phyloP scores from a whole-genome alignment of 2,113 vertebrate genomes.

The Neogale vison region DNA sequence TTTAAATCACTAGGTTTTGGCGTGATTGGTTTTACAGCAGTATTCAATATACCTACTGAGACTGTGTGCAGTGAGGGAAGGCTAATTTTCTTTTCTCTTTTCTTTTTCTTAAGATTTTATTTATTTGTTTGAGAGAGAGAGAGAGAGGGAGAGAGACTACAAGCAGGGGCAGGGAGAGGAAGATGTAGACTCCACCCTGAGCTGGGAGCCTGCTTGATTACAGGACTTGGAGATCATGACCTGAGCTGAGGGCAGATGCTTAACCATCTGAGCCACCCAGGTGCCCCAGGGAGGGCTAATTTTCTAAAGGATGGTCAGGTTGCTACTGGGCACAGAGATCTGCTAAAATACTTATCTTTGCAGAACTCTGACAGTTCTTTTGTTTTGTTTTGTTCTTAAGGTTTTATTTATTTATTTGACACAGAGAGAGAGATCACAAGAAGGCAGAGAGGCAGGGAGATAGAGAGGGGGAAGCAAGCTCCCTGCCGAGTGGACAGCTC shows the following conservation, averaged over 20 bases:
- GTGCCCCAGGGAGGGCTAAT: neutral
- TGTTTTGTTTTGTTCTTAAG: neutral
- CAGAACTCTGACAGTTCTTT: neutral
- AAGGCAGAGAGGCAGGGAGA: too few relatives aligned
- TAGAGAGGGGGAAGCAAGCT: too few relatives aligned
- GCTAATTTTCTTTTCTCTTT: neutral
- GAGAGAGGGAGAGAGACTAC: too few relatives aligned
- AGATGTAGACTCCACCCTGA: too few relatives aligned
- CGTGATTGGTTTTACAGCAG: neutral
- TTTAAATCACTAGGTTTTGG: neutral
- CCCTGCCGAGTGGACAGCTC: too few relatives aligned
- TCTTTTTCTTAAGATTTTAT: too few relatives aligned
- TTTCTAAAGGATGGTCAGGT: neutral
- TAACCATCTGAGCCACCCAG: too few relatives aligned
- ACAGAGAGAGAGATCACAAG: neutral
- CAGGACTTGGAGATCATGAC: too few relatives aligned
- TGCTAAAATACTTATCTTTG: neutral
- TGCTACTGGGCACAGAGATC: neutral
- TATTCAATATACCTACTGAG: neutral
- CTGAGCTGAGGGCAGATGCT: too few relatives aligned
- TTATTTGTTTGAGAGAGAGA: too few relatives aligned
- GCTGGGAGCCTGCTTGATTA: too few relatives aligned
- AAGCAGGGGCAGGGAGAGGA: too few relatives aligned
- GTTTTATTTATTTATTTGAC: neutral
- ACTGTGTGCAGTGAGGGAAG: neutral